Base-by-base conservation (phyloP, 2,888 invertebrate genomes). In the Fragum whitleyi region DNA sequence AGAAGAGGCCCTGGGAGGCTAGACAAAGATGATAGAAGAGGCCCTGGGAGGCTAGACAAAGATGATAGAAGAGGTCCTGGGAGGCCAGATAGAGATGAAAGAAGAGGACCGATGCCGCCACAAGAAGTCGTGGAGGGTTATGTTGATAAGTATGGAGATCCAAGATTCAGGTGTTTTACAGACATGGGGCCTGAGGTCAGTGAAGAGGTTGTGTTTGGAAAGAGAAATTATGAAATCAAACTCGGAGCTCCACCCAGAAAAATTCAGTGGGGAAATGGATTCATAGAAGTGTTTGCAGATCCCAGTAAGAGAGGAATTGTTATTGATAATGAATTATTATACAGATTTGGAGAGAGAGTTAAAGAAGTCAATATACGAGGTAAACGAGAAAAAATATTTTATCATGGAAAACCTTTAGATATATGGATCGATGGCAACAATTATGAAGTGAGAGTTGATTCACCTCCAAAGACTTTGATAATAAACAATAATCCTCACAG, bases 401-500 rank as follows among this genome's bases (percentile, higher is more conserved):
- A 91, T 77, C 91, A 90, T 82, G 93, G 93, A 19, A 86, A 89
- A 39, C 89, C 88, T 9, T 87, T 88, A 55, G 82, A 84, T 39
- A 53, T 94, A 19, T 94, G 94, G 94, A 89, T 94, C 61, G 92
- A 93, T 85, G 91, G 91, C 6, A 82, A 89, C 47, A 90, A 89
- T 74, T 91, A 89, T 87, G 92, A 93, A 57, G 86, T 94, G 9
- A 77, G 91, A n/a, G 77, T 92, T 26, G 93, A 93, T 89, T 92
- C 93, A 14, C 93, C 94, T 28, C 92, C 93, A 19, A 88, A 90
- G 77, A 87, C 85, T 6, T 97, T 98, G 47, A 96, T 96, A 79
- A 97, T 98, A 61, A 97, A 97, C 92, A 96, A 96, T 0, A 94
- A 96, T 23, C 96, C 96, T 0, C 95, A 97, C 86, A 97, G 97